A percentile compares a stretch with the other conserved stretches of the same genome.
These are phyloP conservation scores for Pipistrellus pipistrellus DNA, from an alignment of 2,797 vertebrate genomes.

Conservation along the genomic window DNA sequence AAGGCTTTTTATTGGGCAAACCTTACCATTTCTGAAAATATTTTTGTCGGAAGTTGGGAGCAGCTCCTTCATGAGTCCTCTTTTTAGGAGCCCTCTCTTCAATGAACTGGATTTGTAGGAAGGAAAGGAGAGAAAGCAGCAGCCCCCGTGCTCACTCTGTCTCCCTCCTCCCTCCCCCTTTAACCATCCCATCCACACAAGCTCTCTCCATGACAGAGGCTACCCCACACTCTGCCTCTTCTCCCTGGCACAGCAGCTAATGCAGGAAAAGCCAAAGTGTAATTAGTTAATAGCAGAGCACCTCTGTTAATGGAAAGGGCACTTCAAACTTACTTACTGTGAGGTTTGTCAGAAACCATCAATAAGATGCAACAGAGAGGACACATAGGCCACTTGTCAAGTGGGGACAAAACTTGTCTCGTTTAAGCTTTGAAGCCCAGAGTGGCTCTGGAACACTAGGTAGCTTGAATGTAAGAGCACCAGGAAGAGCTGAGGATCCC, in stretches of 20 bases:
- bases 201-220: not conserved
- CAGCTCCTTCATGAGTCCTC: not conserved
- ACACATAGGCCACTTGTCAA: conserved; percentile 59
- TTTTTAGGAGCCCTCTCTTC: not conserved
- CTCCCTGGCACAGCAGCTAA: not conserved
- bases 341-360: conserved; percentile 78
- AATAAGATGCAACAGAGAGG: conserved; percentile 63
- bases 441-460: conserved; percentile 11
- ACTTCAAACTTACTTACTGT: conserved; percentile 70
- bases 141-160: not conserved
- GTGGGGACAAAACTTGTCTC: conserved; percentile 58
- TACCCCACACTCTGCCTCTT: not conserved
- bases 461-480: conserved; percentile 24
- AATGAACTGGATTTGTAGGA: not conserved
- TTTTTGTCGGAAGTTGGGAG: not conserved
- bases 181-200: not conserved
- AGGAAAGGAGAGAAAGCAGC: not conserved
- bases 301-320: conserved; percentile 62
- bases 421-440: conserved; percentile 52
- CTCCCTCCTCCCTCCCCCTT: not conserved
- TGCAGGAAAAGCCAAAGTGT: conserved; percentile 60
- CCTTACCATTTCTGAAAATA: conserved; percentile 15
- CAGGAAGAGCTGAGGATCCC: not conserved
- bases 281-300: conserved; percentile 65
- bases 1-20: not conserved